Base-by-base conservation (phyloP, 2,113 vertebrate genomes). In the Mola mola region DNA sequence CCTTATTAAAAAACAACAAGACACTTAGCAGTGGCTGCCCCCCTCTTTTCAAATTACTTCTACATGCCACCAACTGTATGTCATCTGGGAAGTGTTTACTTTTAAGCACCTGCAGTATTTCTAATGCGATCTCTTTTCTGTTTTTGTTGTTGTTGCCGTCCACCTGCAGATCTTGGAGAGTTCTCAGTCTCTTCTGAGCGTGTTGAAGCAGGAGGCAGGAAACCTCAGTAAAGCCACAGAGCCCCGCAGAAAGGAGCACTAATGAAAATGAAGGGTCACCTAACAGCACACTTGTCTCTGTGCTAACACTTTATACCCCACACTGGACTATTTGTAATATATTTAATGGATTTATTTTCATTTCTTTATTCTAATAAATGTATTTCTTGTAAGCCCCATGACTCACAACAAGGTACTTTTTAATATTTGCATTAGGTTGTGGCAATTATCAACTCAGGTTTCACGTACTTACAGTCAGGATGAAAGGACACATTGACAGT, bases 111-210 rank as follows among this genome's bases (percentile, higher is more conserved):
- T 29, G 7, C 17, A 13, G 15, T 26, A 6, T 34, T 6, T 24
- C 31, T 22, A 3, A n/a, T 58, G 1, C 28, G 1, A 26, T 34
- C 2, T 13, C 24, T 50, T 19, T 15, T n/a, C n/a, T n/a, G n/a
- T n/a, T n/a, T n/a, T n/a, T n/a, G n/a, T n/a, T n/a, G n/a, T n/a
- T n/a, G n/a, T n/a, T n/a, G n/a, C n/a, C n/a, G n/a, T n/a, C 7
- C 6, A 34, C n/a, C 29, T 16, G 31, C 72, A 98, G 96, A 95
- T 98, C 76, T 78, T 98, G 88, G 95, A 98, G 85, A 96, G 94
- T 78, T 98, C 95, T 3, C 94, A 98, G 91, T 94, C 93, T 2
- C 75, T 98, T 37, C 92, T 98, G 4, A 94, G 87, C 9, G 93
- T 93, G 21, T 85, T 98, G 69, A 96, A 96, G 81, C 91, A 90